These are phyloP conservation scores for Pseudomyrmex flavicornis DNA, from an alignment of 1,140 invertebrate genomes.

Conservation along the genomic window DNA sequence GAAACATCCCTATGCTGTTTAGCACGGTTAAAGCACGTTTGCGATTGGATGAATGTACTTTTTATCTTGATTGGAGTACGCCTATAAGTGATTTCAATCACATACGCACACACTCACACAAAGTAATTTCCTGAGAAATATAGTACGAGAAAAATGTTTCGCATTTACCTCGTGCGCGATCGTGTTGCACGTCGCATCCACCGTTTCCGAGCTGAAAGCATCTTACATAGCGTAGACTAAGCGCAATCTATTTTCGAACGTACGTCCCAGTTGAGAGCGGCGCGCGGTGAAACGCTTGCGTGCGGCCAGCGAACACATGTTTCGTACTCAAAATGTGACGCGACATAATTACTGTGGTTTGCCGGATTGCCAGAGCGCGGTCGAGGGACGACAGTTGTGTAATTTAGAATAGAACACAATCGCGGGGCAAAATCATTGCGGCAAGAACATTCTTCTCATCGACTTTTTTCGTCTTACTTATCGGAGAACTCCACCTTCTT, in stretches of 20 bases:
- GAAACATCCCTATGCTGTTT: too few relatives aligned
- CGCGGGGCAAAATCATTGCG: too few relatives aligned
- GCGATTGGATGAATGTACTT: constrained; percentile 13
- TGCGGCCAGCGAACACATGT: constrained; percentile 31
- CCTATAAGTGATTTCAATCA: background rate
- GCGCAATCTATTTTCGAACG: constrained; percentile 49
- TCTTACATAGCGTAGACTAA: constrained; percentile 10
- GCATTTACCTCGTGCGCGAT: background rate
- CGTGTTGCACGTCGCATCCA: constrained; percentile 19
- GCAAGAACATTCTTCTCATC: too few relatives aligned
- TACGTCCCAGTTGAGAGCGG: constrained; percentile 36
- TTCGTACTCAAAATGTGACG: constrained; percentile 42
- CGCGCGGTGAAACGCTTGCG: constrained; percentile 6
- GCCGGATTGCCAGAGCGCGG: constrained; percentile 3
- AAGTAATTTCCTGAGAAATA: constrained; percentile 6
- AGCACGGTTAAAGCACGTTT: background rate
- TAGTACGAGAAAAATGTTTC: constrained; percentile 8
- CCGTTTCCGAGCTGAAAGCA: constrained; percentile 34
- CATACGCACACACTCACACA: background rate
- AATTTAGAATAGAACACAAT: background rate
- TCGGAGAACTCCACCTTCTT: too few relatives aligned
- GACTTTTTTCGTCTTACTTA: too few relatives aligned
- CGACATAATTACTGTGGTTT: constrained; percentile 42
- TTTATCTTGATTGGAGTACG: constrained; percentile 14
- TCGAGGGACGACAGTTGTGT: background rate